These are phyloP conservation scores for Ips nitidus DNA, from an alignment of 1,140 invertebrate genomes.

Conservation along the genomic window DNA sequence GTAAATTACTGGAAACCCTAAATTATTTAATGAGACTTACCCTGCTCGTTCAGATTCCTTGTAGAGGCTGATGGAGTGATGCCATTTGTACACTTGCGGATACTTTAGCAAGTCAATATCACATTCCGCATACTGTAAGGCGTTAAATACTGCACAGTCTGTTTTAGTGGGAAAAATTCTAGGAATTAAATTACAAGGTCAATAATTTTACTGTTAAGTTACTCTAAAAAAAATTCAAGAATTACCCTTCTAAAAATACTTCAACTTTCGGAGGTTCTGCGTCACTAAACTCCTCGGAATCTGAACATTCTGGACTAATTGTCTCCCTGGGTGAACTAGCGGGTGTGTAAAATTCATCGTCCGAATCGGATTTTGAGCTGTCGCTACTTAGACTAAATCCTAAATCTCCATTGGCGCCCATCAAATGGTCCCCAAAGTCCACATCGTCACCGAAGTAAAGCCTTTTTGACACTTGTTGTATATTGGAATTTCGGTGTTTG, in stretches of 20 bases:
- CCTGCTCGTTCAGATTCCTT: conserved; percentile 57
- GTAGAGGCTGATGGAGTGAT: conserved; percentile 60
- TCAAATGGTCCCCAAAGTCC: conserved; percentile 8
- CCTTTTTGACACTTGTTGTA: conserved; percentile 37
- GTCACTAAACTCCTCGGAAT: conserved; percentile 52
- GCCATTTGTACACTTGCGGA: conserved; percentile 71
- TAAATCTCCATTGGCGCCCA: conserved; percentile 18
- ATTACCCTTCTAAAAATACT: conserved; percentile 57
- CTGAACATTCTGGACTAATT: conserved; percentile 37
- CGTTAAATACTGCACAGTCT: conserved; percentile 70
- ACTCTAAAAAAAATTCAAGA: no score
- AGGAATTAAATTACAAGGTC: conserved; percentile 43
- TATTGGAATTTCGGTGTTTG: conserved; percentile 12
- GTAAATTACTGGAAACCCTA: conserved; percentile 6
- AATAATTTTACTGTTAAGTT: neutral
- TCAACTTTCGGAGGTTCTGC: conserved; percentile 56
- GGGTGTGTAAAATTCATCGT: conserved; percentile 57
- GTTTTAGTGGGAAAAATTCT: conserved; percentile 68
- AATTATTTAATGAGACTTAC: conserved; percentile 48
- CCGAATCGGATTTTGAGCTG: conserved; percentile 36
- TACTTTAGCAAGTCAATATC: conserved; percentile 58
- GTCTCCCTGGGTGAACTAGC: conserved; percentile 52
- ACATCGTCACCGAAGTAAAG: conserved; percentile 39
- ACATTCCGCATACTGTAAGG: conserved; percentile 55
- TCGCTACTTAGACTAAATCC: conserved; percentile 24